Conservation (phyloP, 2,113 vertebrate genomes). For the Ranitomeya variabilis region DNA sequence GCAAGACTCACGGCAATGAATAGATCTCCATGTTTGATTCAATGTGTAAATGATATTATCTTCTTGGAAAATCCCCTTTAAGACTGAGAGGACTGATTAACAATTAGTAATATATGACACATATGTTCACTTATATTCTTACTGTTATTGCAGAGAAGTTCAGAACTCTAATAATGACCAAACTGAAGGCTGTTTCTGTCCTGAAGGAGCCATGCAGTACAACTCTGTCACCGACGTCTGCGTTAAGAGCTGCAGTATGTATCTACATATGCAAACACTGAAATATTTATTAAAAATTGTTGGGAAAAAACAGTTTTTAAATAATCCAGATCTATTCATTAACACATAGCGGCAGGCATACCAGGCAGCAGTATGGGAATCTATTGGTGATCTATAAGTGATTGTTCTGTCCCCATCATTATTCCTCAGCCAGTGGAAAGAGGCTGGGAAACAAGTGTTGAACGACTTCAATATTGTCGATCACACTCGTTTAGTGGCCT, state of each 20-base stretch:
- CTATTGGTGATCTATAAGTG: too few relatives aligned
- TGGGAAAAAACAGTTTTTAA: background rate
- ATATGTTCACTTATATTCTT: background rate
- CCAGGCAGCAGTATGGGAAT: too few relatives aligned
- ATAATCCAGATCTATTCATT: background rate
- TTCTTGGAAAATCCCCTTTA: background rate
- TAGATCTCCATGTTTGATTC: background rate
- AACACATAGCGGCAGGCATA: background rate
- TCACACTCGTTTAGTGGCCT: too few relatives aligned
- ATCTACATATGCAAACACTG: background rate
- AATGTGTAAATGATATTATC: background rate
- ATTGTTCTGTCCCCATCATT: too few relatives aligned
- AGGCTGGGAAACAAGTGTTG: too few relatives aligned
- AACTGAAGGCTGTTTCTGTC: conserved; percentile 88
- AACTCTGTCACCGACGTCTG: conserved; percentile 66
- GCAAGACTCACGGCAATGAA: background rate
- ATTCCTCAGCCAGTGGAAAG: too few relatives aligned
- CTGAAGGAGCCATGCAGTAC: conserved; percentile 63
- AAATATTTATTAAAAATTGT: background rate
- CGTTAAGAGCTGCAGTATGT: conserved; percentile 75
- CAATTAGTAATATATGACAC: background rate
- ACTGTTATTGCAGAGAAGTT: conserved; percentile 59
- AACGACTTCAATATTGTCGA: too few relatives aligned
- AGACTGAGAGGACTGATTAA: too few relatives aligned
- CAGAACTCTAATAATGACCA: conserved; percentile 46